These are phyloP conservation scores for Gorsachius magnificus DNA, from an alignment of 2,797 vertebrate species.

Conservation along the genomic window DNA sequence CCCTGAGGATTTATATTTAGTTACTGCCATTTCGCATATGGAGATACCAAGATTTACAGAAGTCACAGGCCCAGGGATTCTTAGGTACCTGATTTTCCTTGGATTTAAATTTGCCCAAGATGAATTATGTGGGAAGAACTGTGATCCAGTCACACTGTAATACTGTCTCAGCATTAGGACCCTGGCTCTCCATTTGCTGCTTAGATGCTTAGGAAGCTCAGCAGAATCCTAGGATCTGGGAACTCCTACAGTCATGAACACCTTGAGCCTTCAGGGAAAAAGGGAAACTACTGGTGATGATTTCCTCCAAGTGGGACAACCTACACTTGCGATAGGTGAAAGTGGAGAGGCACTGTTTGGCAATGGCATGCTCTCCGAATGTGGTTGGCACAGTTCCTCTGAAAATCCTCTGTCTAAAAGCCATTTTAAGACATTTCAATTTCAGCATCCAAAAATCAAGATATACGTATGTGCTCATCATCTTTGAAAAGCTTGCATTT, in stretches of 20 bases:
- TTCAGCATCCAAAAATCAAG: not conserved
- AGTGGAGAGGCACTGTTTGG: not conserved
- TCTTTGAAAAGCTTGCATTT: not conserved
- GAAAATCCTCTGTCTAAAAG: not conserved
- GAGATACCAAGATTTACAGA: not conserved
- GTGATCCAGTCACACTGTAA: not conserved
- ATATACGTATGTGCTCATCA: accelerated
- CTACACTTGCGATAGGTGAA: not conserved
- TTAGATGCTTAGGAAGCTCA: not conserved
- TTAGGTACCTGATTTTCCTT: not conserved
- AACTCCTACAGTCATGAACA: not conserved
- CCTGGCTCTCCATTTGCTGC: not conserved
- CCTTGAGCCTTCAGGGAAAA: not conserved
- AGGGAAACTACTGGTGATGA: not conserved
- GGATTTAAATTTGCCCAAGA: not conserved
- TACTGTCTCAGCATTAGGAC: not conserved
- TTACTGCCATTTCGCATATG: not conserved
- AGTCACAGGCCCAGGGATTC: not conserved
- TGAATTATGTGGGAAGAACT: not conserved
- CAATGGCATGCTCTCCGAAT: not conserved
- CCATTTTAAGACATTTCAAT: not conserved
- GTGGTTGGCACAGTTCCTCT: not conserved
- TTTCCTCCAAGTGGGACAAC: not conserved
- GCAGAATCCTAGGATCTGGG: not conserved
- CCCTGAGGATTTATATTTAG: not conserved